These are phyloP conservation scores for Cherax destructor DNA, from an alignment of 1,140 invertebrate species.

Conservation along the genomic window DNA sequence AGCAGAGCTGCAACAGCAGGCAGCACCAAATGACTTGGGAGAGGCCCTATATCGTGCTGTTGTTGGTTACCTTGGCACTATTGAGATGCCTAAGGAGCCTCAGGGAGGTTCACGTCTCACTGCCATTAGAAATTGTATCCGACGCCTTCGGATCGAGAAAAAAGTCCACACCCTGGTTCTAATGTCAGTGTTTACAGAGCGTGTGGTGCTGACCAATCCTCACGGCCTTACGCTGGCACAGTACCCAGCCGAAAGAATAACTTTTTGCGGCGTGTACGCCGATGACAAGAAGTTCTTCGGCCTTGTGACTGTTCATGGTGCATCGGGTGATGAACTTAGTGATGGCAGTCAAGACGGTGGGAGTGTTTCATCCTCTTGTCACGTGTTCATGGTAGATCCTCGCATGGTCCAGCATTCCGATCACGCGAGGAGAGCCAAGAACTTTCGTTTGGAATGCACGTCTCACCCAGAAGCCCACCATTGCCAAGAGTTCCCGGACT, in stretches of 20 bases:
- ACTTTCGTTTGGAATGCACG: constrained; percentile 87
- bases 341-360: constrained; percentile 70
- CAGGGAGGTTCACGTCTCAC: constrained; percentile 75
- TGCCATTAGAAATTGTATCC: constrained; percentile 87
- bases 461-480: constrained; percentile 74
- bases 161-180: constrained; percentile 90
- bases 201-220: constrained; percentile 85
- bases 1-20: constrained; percentile 68
- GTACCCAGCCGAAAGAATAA: constrained; percentile 89
- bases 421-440: constrained; percentile 85
- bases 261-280: constrained; percentile 91
- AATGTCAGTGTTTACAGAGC: constrained; percentile 87
- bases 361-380: constrained; percentile 90
- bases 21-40: constrained; percentile 67
- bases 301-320: constrained; percentile 86
- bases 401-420: constrained; percentile 83
- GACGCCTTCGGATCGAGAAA: constrained; percentile 91
- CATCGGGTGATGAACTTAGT: constrained; percentile 69
- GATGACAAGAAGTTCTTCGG: constrained; percentile 94
- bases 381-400: constrained; percentile 95
- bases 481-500: constrained; percentile 92
- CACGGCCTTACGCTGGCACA: constrained; percentile 81
- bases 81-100: constrained; percentile 81
- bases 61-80: constrained; percentile 95
- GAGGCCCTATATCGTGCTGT: constrained; percentile 84